Evolutionary conservation across 1,140 invertebrate species (phyloP).

Genomic region (Drosophila sulfurigaster): DNA sequence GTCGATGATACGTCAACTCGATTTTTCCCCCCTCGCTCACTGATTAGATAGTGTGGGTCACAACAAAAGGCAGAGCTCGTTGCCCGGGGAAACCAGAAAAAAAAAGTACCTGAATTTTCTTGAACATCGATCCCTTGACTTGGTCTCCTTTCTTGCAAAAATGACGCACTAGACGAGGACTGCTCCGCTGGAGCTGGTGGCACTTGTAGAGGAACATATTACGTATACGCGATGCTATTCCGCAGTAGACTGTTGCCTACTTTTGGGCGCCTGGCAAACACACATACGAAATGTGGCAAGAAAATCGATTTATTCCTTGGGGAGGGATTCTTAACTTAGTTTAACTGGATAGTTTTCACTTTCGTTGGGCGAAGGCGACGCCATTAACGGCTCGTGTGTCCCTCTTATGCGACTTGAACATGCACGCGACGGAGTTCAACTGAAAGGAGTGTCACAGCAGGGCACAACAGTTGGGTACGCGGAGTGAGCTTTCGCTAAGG

Average conservation of each 20-base stretch:
- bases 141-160: constrained; percentile 41
- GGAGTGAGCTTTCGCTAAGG: constrained; percentile 13
- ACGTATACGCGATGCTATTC: constrained; percentile 60
- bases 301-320: constrained; percentile 57
- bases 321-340: constrained; percentile 36
- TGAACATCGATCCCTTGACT: constrained; percentile 53
- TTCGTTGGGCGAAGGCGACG: constrained; percentile 9
- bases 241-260: constrained; percentile 42
- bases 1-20: neutral
- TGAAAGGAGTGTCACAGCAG: constrained; percentile 68
- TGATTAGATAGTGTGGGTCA: constrained; percentile 67
- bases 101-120: constrained; percentile 63
- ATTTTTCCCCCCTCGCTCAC: neutral
- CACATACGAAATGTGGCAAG: constrained; percentile 5
- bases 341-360: constrained; percentile 33
- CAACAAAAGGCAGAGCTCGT: constrained; percentile 14
- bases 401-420: constrained; percentile 71
- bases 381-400: constrained; percentile 55
- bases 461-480: constrained; percentile 17
- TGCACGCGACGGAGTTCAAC: constrained; percentile 71
- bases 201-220: constrained; percentile 68
- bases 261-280: constrained; percentile 55
- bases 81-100: constrained; percentile 47
- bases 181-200: constrained; percentile 57
- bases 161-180: constrained; percentile 45